Base-by-base conservation (phyloP, 35 echinoderm and acorn worm genomes). In the Strongylocentrotus purpuratus region DNA sequence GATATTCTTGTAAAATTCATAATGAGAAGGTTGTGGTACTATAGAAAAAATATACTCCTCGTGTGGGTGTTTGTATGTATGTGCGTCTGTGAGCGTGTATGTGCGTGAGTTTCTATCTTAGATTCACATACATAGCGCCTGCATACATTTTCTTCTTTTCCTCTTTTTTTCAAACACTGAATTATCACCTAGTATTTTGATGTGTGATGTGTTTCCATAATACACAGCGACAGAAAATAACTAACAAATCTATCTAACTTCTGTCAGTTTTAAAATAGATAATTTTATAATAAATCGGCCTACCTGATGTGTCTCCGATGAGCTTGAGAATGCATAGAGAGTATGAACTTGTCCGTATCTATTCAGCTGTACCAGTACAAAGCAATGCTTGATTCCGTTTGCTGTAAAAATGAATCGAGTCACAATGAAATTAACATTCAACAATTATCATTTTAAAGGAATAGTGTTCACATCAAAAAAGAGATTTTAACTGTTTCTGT, bases 341-440 rank as follows among this genome's bases (percentile, higher is more conserved):
- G 48, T 94, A 4, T 86, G 70, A 32, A 97, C 94, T 90, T 97
- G 97, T 65, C 96, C 95, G 41, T 96, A 97, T 86, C 97, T 91
- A 86, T 94, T 97, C 60, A 93, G 95, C 50, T 97, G 97, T 17
- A 97, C 86, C 47, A 96, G 91, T 5, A 96, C 97, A 91, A 97
- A 95, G 20, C 78, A 95, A 61, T 95, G 86, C 94, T 97, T 97
- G 32, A 97, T 32, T 3, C 97, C 97, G 96, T 89, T 97, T 35
- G 97, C 97, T 97, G 93, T 47, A 50, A 59, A 94, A 48, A 55
- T 32, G 47, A 97, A 86, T 48, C 2, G 32, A 70, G 95, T 31
- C 5, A 94, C 48, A 85, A 86, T 28, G 41, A n/a, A 93, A 22
- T 18, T 91, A 17, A 33, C 15, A 17, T 85, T 17, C 15, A 20